Conservation (phyloP, 2,113 vertebrate species). For the Leucosticte australis region DNA sequence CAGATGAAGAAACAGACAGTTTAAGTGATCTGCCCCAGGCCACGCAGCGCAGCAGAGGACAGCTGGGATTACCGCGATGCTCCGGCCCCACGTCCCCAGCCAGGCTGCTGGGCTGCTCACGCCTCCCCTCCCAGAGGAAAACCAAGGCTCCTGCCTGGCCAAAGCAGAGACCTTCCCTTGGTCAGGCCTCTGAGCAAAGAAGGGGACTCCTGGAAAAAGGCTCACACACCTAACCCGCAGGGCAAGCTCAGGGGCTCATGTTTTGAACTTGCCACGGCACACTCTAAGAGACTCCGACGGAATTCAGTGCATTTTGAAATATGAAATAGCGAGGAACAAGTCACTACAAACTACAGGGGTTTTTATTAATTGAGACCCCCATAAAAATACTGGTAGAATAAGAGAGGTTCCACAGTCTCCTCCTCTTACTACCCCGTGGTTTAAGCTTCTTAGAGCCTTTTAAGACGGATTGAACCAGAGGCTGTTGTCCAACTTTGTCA, state of each 20-base stretch:
- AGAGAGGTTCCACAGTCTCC: conserved; percentile 8
- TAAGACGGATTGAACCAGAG: conserved; percentile 53
- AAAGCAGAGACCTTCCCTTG: background rate
- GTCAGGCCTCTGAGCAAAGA: background rate
- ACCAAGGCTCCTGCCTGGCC: background rate
- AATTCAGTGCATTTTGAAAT: background rate
- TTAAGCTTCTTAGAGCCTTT: conserved; percentile 62
- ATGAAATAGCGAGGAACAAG: background rate
- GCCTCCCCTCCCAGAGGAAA: background rate
- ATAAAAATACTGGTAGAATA: background rate
- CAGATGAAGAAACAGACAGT: conserved; percentile 45
- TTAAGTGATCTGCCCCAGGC: conserved; percentile 1
- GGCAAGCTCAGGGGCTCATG: fast-evolving
- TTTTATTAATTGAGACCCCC: background rate
- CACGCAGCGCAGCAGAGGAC: background rate
- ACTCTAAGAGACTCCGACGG: background rate
- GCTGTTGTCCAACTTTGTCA: conserved; percentile 69
- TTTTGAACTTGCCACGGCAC: background rate
- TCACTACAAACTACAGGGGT: background rate
- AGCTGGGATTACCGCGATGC: fast-evolving
- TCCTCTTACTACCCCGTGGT: conserved; percentile 26
- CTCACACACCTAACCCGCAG: fast-evolving
- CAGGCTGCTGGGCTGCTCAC: background rate
- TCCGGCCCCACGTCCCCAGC: fast-evolving
- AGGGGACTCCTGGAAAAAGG: background rate